Evolutionary conservation across 2,113 vertebrate species (phyloP).

Genomic region (Elanoides forficatus): DNA sequence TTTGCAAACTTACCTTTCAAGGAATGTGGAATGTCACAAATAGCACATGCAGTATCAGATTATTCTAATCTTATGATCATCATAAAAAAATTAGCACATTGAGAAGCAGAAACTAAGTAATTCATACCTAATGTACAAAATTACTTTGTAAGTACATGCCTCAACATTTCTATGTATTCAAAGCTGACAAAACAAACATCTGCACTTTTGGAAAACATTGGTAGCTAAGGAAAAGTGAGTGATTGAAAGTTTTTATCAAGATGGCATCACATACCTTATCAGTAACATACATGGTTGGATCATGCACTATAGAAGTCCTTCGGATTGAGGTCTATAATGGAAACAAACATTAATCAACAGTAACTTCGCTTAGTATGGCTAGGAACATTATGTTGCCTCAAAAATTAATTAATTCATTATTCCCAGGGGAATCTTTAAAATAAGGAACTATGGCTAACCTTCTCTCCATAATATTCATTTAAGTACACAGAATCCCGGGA

Average conservation of each 20-base stretch:
- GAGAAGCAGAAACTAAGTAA: background rate
- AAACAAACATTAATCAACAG: background rate
- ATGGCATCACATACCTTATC: background rate
- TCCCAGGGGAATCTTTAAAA: background rate
- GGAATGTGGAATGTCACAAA: background rate
- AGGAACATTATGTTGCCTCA: background rate
- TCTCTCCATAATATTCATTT: background rate
- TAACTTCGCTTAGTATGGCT: background rate
- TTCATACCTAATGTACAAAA: background rate
- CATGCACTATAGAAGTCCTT: background rate
- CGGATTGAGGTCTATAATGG: background rate
- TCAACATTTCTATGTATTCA: background rate
- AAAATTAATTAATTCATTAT: background rate
- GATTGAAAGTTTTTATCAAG: background rate
- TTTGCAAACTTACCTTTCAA: background rate
- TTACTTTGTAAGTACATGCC: background rate
- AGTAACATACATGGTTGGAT: background rate
- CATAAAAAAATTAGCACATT: background rate
- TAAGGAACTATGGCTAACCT: background rate
- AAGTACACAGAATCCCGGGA: background rate
- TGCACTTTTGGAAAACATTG: background rate
- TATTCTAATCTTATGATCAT: background rate
- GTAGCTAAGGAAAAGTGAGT: background rate
- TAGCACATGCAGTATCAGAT: background rate
- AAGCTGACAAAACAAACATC: background rate